phyloP scores from a whole-genome alignment of 2,888 invertebrate species.

The Protonemura montana region DNA sequence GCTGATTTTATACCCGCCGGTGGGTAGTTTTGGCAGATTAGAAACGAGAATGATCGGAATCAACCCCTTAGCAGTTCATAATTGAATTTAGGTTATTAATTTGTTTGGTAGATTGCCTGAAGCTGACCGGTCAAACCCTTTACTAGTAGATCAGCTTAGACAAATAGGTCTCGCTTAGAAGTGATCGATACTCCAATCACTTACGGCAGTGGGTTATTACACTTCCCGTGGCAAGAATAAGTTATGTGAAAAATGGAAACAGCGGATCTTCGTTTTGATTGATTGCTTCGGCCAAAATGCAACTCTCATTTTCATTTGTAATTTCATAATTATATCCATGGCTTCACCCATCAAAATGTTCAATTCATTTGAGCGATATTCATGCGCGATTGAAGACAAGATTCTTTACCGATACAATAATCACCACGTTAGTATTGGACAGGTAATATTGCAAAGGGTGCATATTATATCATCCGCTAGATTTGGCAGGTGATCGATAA shows the following conservation, averaged over 20 bases:
- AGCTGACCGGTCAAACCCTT: conserved; percentile 38
- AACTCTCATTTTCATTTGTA: not conserved
- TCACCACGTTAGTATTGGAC: not conserved
- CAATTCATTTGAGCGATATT: not conserved
- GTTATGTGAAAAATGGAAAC: not conserved
- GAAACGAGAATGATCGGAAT: conserved; percentile 32
- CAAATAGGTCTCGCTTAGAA: conserved; percentile 18
- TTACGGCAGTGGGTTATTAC: not conserved
- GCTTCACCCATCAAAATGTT: not conserved
- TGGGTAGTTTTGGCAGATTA: conserved; percentile 41
- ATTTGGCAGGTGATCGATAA: not conserved
- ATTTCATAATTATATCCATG: not conserved
- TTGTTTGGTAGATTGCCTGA: conserved; percentile 28
- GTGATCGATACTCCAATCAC: not conserved
- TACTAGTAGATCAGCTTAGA: conserved; percentile 14
- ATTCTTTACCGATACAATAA: not conserved
- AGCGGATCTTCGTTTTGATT: not conserved
- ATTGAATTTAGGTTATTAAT: conserved; percentile 50
- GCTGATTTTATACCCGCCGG: conserved; percentile 26
- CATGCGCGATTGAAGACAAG: not conserved
- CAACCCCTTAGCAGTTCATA: conserved; percentile 45
- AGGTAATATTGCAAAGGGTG: not conserved
- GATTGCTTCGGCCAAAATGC: not conserved
- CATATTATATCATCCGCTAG: not conserved
- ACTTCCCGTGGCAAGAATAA: not conserved